phyloP scores from a whole-genome alignment of 2,797 vertebrate genomes.

The Malacoraja senta region DNA sequence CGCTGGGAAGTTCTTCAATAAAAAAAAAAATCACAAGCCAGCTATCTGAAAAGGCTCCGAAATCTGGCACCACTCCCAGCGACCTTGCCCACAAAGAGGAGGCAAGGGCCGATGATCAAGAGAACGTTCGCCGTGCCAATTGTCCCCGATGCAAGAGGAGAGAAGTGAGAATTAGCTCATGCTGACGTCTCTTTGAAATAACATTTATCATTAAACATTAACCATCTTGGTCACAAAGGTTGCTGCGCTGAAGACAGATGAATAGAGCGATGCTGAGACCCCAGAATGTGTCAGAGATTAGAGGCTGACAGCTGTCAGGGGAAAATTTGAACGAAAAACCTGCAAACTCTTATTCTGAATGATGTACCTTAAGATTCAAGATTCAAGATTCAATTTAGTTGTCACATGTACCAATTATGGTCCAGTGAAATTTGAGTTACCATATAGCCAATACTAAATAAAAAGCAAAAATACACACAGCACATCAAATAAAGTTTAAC shows the following conservation, averaged over 20 bases:
- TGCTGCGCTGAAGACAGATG: background rate
- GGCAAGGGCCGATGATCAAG: background rate
- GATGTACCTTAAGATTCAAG: too few species aligned
- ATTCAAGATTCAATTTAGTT: too few species aligned
- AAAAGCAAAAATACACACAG: too few species aligned
- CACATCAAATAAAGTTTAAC: too few species aligned
- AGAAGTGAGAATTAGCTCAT: background rate
- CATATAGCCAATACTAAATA: too few species aligned
- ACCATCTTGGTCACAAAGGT: background rate
- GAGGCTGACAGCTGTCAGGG: background rate
- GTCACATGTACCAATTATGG: too few species aligned
- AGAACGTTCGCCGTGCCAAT: background rate
- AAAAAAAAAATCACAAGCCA: background rate
- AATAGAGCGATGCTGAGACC: background rate
- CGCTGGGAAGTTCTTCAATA: background rate
- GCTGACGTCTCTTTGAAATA: background rate
- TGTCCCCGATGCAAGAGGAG: background rate
- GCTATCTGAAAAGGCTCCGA: constrained; percentile 9
- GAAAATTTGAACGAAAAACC: background rate
- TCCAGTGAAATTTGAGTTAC: too few species aligned
- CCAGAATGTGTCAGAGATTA: background rate
- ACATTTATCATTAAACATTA: background rate
- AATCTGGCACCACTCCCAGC: background rate
- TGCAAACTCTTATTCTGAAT: background rate
- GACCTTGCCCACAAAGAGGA: constrained; percentile 18